phyloP scores from a whole-genome alignment of 2,888 invertebrate species.

The Rhyacophila evoluta region DNA sequence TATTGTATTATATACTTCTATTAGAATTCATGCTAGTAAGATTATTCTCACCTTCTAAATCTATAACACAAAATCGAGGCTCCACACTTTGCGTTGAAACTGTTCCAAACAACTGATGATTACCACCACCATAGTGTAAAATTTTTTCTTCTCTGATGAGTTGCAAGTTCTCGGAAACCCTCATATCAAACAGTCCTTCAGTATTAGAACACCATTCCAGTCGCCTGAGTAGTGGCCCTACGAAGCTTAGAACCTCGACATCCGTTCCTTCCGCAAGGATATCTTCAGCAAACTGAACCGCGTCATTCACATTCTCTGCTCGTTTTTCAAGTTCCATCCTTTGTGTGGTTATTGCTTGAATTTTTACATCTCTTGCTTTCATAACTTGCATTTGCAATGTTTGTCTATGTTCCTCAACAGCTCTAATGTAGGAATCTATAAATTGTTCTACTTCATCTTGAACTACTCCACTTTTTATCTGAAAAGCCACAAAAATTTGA shows the following conservation, averaged over 20 bases:
- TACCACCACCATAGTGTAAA: slow-evolving; percentile 59
- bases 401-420: slow-evolving; percentile 72
- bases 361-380: slow-evolving; percentile 66
- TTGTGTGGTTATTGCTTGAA: slow-evolving; percentile 64
- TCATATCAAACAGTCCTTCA: slow-evolving; percentile 63
- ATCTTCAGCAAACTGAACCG: slow-evolving; percentile 76
- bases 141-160: slow-evolving; percentile 53
- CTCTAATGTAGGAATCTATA: slow-evolving; percentile 74
- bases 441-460: slow-evolving; percentile 76
- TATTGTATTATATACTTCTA: no score
- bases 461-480: slow-evolving; percentile 66
- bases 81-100: slow-evolving; percentile 76
- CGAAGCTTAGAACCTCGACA: slow-evolving; percentile 78
- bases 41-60: slow-evolving; percentile 70
- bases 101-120: slow-evolving; percentile 69
- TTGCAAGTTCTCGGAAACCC: slow-evolving; percentile 56
- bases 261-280: slow-evolving; percentile 72
- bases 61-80: slow-evolving; percentile 71
- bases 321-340: slow-evolving; percentile 67
- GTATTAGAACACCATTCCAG: slow-evolving; percentile 74
- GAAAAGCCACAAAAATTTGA: no score
- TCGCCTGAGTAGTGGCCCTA: slow-evolving; percentile 74
- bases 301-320: slow-evolving; percentile 70
- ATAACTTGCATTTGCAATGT: slow-evolving; percentile 70
- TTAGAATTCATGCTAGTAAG: no score